Evolutionary conservation across 2,888 invertebrate species (phyloP).

Genomic region (Minunthozetes semirufus): DNA sequence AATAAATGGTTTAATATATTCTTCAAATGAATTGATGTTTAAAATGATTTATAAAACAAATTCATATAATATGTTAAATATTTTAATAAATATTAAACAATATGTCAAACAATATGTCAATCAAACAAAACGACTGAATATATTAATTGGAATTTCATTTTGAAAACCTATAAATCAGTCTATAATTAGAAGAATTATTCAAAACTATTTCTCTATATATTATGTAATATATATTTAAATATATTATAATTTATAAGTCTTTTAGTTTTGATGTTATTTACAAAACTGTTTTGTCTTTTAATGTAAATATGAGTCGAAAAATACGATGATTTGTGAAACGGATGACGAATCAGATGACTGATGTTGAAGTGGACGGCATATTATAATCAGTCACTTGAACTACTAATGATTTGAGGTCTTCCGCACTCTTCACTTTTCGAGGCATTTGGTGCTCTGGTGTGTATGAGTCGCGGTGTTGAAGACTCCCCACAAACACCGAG

Average conservation of each 20-base stretch:
- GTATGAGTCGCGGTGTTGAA: constrained; percentile 45
- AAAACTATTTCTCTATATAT: neutral
- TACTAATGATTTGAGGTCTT: constrained; percentile 53
- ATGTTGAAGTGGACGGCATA: constrained; percentile 36
- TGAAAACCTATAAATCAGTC: neutral
- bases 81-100: too few species aligned
- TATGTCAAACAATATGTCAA: too few species aligned
- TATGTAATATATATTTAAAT: neutral
- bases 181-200: neutral
- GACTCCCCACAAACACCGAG: constrained; percentile 70
- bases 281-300: neutral
- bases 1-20: too few species aligned
- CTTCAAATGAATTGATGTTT: too few species aligned
- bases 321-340: neutral
- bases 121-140: too few species aligned
- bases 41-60: too few species aligned
- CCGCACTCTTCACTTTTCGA: constrained; percentile 71
- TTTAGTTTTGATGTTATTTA: neutral
- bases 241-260: neutral
- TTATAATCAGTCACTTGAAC: constrained; percentile 32
- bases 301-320: neutral
- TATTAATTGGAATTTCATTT: too few species aligned
- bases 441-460: constrained; percentile 56
- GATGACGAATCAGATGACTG: constrained; percentile 16
- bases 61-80: too few species aligned